Evolutionary conservation across 2,113 vertebrate genomes (phyloP).

Genomic region (Oryzias melastigma): DNA sequence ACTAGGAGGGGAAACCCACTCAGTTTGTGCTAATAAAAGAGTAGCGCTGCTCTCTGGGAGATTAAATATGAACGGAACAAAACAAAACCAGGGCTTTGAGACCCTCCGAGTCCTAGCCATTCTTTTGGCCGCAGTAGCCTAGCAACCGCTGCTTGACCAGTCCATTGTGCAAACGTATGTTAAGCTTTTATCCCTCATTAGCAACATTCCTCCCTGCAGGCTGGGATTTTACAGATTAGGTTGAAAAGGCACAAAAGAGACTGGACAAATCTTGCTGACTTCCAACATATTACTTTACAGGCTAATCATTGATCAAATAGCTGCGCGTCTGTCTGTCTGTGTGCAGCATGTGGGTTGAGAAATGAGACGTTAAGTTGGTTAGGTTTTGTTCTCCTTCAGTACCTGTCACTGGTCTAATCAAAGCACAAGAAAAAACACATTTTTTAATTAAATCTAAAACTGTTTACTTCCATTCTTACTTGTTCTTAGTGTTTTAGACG

Average conservation of each 20-base stretch:
- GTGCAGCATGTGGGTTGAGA: slow-evolving; percentile 55
- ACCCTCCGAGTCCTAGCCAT: slow-evolving; percentile 71
- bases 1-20: slow-evolving; percentile 67
- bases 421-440: too few relatives aligned
- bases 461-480: too few relatives aligned
- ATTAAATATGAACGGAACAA: slow-evolving; percentile 81
- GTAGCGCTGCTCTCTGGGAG: slow-evolving; percentile 76
- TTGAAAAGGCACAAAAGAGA: slow-evolving; percentile 76
- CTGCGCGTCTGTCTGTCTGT: slow-evolving; percentile 58
- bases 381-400: slow-evolving; percentile 13
- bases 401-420: slow-evolving; percentile 1
- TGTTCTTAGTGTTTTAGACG: too few relatives aligned
- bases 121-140: slow-evolving; percentile 80
- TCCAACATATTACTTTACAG: slow-evolving; percentile 77
- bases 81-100: slow-evolving; percentile 77
- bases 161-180: slow-evolving; percentile 78
- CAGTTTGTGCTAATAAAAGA: slow-evolving; percentile 69
- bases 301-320: slow-evolving; percentile 75
- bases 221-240: slow-evolving; percentile 84
- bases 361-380: slow-evolving; percentile 40
- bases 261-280: slow-evolving; percentile 78
- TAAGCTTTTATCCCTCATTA: slow-evolving; percentile 79
- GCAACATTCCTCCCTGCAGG: slow-evolving; percentile 77
- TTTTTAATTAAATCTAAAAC: too few relatives aligned
- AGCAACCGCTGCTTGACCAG: slow-evolving; percentile 81